A percentile compares a stretch with the other conserved stretches of the same genome.
Evolutionary conservation across 2,113 vertebrate species (phyloP).

Genomic region (Actinemys pallida): DNA sequence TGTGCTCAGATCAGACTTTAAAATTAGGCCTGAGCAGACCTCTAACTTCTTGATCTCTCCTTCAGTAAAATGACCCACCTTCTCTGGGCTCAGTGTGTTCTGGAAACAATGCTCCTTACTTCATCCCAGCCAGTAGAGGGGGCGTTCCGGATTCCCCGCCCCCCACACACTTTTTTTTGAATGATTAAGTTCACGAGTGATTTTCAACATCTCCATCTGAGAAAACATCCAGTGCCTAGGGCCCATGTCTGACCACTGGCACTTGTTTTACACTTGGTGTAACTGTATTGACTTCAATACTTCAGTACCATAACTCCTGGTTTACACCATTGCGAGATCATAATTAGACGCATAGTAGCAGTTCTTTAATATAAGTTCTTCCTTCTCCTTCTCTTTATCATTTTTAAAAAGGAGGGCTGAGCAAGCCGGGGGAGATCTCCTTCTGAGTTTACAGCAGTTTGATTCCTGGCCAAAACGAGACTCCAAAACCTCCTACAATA

Average conservation of each 20-base stretch:
- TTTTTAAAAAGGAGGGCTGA: not conserved
- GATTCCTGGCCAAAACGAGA: not conserved
- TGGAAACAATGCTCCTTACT: not conserved
- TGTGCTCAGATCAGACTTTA: not conserved
- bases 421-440: not conserved
- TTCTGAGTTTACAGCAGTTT: constrained; percentile 10
- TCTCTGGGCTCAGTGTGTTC: not conserved
- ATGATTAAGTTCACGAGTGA: not conserved
- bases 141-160: not conserved
- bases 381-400: not conserved
- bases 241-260: not conserved
- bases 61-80: not conserved
- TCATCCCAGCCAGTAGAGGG: not conserved
- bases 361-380: not conserved
- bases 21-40: too few species aligned
- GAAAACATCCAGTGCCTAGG: not conserved
- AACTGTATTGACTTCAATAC: not conserved
- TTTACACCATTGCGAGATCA: not conserved
- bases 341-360: not conserved
- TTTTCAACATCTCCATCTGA: not conserved
- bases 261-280: not conserved
- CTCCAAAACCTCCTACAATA: not conserved
- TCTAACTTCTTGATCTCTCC: not conserved
- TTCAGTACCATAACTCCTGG: not conserved
- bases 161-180: too few species aligned